A percentile compares a stretch with the other conserved stretches of the same genome.
Conservation (phyloP, 2,888 invertebrate species). For the Spodoptera littoralis region DNA sequence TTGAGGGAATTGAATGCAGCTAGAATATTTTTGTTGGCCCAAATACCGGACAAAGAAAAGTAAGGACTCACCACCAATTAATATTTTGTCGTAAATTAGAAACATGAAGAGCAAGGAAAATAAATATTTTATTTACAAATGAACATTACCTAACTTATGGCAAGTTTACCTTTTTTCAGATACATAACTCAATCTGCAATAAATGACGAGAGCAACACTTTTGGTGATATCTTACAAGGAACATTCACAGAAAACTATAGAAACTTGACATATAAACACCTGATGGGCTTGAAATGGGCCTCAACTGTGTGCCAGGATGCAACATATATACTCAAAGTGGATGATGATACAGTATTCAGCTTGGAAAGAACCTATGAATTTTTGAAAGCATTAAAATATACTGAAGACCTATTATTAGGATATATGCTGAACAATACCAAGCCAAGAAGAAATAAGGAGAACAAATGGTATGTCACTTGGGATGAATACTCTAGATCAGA, state of each 20-base stretch:
- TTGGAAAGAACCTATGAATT: slow-evolving; percentile 84
- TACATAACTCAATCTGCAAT: slow-evolving; percentile 88
- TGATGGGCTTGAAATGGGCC: slow-evolving; percentile 94
- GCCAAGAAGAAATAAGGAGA: slow-evolving; percentile 90
- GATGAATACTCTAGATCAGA: slow-evolving; percentile 89
- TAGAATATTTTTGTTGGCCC: slow-evolving; percentile 92
- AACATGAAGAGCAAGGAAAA: not conserved
- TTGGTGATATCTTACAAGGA: slow-evolving; percentile 93
- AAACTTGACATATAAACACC: slow-evolving; percentile 94
- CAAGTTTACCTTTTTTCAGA: slow-evolving; percentile 69
- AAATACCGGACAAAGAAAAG: slow-evolving; percentile 86
- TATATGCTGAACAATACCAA: slow-evolving; percentile 90
- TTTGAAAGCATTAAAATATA: slow-evolving; percentile 56
- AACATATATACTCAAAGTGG: slow-evolving; percentile 73
- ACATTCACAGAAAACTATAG: slow-evolving; percentile 93
- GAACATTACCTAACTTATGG: too few relatives aligned
- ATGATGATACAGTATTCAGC: slow-evolving; percentile 89
- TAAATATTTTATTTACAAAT: not conserved
- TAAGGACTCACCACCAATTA: slow-evolving; percentile 46
- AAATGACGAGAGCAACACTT: slow-evolving; percentile 89
- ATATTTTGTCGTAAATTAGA: not conserved
- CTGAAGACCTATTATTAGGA: slow-evolving; percentile 87
- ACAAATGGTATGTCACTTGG: slow-evolving; percentile 94
- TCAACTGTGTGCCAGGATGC: slow-evolving; percentile 89
- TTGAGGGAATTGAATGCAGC: slow-evolving; percentile 89